Percentiles rank a stretch among this genome's conserved stretches.
Conservation (phyloP, 2,888 invertebrate genomes). For the Gryllus longicercus region DNA sequence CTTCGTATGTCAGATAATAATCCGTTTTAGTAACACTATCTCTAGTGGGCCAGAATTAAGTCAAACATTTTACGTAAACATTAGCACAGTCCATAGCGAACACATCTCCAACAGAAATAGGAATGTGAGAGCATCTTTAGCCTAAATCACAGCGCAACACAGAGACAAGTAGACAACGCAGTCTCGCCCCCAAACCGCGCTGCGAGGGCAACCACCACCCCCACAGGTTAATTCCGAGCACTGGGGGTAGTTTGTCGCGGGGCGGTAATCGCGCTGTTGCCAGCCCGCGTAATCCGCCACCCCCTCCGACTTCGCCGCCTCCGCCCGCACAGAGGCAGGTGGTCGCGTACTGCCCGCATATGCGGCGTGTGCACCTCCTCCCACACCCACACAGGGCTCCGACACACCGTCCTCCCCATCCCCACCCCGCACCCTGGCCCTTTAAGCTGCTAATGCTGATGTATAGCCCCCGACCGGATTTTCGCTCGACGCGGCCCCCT, state of each 20-base stretch:
- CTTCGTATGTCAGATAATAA: no score
- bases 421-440: neutral
- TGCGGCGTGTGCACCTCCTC: neutral
- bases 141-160: no score
- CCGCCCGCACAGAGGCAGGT: neutral
- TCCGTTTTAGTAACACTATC: no score
- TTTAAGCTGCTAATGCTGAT: slow-evolving; percentile 17
- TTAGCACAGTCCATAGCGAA: no score
- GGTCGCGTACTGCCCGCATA: neutral
- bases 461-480: neutral
- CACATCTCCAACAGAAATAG: no score
- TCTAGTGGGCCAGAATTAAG: no score
- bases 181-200: no score
- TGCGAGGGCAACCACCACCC: neutral
- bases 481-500: neutral
- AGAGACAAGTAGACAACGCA: no score
- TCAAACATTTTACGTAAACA: no score
- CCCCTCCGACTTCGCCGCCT: no score
- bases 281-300: neutral
- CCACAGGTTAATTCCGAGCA: neutral
- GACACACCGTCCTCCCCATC: neutral
- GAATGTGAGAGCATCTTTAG: no score
- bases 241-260: slow-evolving; percentile 1
- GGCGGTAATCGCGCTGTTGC: slow-evolving; percentile 17
- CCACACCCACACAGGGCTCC: no score